phyloP scores from a whole-genome alignment of 53 echinoderm and acorn worm species.

The Apostichopus leukothele region DNA sequence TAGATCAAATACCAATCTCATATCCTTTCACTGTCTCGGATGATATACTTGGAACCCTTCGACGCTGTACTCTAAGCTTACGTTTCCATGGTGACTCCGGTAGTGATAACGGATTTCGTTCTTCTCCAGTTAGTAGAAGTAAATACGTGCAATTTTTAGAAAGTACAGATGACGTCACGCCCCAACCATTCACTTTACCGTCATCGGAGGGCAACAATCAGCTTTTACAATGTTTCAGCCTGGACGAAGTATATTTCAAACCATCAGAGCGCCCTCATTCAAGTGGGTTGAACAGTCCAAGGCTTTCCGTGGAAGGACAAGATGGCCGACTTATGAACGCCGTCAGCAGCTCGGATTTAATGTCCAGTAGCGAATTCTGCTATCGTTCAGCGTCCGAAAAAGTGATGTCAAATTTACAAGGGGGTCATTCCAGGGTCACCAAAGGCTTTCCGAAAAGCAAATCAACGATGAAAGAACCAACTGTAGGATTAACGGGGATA shows the following conservation, averaged over 20 bases:
- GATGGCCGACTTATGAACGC: slow-evolving; percentile 8
- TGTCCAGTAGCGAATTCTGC: slow-evolving; percentile 5
- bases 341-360: neutral
- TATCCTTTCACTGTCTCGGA: neutral
- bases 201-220: neutral
- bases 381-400: slow-evolving; percentile 1
- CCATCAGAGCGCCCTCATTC: neutral
- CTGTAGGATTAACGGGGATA: neutral
- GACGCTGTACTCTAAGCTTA: neutral
- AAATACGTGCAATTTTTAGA: neutral
- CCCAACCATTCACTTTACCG: neutral
- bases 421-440: neutral
- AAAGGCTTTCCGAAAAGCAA: slow-evolving; percentile 16
- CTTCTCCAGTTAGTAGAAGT: neutral
- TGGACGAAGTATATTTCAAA: neutral
- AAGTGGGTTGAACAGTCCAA: neutral
- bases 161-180: neutral
- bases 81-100: neutral
- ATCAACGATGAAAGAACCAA: neutral
- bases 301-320: neutral
- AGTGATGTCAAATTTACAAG: neutral
- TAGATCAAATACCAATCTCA: neutral
- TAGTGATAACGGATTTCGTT: neutral
- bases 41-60: neutral
- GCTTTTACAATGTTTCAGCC: neutral